These are phyloP conservation scores for Microplitis demolitor DNA, from an alignment of 1,140 invertebrate species.

Conservation along the genomic window DNA sequence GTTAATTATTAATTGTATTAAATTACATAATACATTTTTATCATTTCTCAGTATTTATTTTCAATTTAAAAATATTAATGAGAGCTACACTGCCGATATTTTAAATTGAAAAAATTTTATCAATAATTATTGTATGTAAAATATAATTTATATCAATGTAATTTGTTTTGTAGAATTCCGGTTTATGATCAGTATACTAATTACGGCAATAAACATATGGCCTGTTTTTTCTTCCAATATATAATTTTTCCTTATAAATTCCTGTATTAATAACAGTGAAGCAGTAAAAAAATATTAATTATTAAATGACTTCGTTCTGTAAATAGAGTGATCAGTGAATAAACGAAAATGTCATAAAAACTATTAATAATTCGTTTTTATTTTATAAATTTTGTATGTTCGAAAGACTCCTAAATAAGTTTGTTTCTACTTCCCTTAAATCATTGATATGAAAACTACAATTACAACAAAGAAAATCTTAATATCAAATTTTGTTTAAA, in stretches of 20 bases:
- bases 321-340: constrained; percentile 24
- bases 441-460: no score
- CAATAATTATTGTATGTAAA: not conserved
- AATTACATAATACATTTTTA: not conserved
- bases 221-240: no score
- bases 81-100: not conserved
- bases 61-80: not conserved
- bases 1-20: not conserved
- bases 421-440: no score
- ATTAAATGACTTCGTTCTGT: constrained; percentile 13
- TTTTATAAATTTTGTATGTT: not conserved
- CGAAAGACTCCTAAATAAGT: no score
- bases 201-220: no score
- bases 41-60: constrained; percentile 6
- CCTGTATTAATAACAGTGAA: not conserved
- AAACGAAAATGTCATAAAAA: constrained; percentile 2
- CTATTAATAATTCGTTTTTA: not conserved
- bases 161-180: not conserved
- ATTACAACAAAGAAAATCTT: no score
- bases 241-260: not conserved
- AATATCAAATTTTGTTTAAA: no score
- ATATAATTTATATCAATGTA: not conserved
- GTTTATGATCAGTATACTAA: no score
- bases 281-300: not conserved
- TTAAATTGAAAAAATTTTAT: not conserved